Percentiles rank a stretch among this genome's conserved stretches.
Conservation (phyloP, 2,113 vertebrate species). For the Delphinus delphis region DNA sequence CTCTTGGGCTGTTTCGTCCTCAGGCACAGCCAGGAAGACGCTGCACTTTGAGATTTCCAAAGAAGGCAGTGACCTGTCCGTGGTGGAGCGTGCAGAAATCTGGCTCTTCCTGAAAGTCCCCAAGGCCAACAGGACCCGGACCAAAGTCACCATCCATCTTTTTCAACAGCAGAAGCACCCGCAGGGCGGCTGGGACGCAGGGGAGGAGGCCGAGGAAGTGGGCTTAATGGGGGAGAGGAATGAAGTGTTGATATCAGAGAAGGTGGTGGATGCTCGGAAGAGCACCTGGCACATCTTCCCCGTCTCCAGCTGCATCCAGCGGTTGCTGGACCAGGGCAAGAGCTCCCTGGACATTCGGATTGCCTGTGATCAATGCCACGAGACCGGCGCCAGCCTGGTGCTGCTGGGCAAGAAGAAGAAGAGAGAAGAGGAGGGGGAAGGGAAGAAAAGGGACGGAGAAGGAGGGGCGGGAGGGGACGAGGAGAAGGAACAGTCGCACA, state of each 20-base stretch:
- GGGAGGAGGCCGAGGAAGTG: conserved; percentile 81
- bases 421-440: conserved; percentile 87
- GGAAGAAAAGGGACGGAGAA: conserved; percentile 83
- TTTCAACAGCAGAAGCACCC: conserved; percentile 86
- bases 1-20: conserved; percentile 71
- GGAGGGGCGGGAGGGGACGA: conserved; percentile 78
- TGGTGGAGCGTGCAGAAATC: conserved; percentile 95
- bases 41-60: conserved; percentile 95
- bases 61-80: conserved; percentile 91
- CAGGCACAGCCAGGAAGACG: conserved; percentile 89
- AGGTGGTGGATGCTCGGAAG: conserved; percentile 93
- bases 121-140: conserved; percentile 93
- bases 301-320: conserved; percentile 90
- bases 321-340: conserved; percentile 86
- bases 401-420: conserved; percentile 89
- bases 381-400: conserved; percentile 89
- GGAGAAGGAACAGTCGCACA: conserved; percentile 94
- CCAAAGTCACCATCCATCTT: conserved; percentile 92
- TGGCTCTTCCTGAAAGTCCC: conserved; percentile 96
- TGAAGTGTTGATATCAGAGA: conserved; percentile 89
- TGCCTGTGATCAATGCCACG: conserved; percentile 92
- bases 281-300: conserved; percentile 98
- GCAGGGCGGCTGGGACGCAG: conserved; percentile 76
- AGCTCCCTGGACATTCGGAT: conserved; percentile 88
- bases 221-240: conserved; percentile 81